These are phyloP conservation scores for Hypercompe scribonia DNA, from an alignment of 2,888 invertebrate species.

Conservation along the genomic window DNA sequence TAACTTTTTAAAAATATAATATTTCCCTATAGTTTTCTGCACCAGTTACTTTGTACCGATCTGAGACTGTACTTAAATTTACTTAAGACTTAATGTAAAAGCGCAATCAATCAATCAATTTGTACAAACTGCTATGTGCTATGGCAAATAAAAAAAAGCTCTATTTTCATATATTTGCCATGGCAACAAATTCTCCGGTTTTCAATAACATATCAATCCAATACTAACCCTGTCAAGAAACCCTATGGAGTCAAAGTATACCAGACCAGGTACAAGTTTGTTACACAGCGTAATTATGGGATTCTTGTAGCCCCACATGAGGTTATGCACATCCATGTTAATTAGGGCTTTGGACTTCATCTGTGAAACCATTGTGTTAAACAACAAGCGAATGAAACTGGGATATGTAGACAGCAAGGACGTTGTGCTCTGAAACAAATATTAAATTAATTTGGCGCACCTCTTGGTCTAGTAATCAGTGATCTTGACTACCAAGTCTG, in stretches of 20 bases:
- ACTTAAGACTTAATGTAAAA: too few relatives aligned
- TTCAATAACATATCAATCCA: not conserved
- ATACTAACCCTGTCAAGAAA: constrained; percentile 89
- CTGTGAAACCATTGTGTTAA: constrained; percentile 85
- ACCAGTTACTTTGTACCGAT: too few relatives aligned
- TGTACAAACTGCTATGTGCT: too few relatives aligned
- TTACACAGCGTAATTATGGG: constrained; percentile 42
- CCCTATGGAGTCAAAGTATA: constrained; percentile 91
- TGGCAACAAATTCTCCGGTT: too few relatives aligned
- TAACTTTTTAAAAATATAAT: too few relatives aligned
- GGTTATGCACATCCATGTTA: constrained; percentile 32
- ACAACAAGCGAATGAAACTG: constrained; percentile 85
- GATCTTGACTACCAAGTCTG: not conserved
- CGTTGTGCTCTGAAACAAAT: constrained; percentile 51
- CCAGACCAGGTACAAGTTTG: constrained; percentile 85
- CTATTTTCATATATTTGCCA: too few relatives aligned
- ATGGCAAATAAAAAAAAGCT: too few relatives aligned
- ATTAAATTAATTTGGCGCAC: not conserved
- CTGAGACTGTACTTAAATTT: too few relatives aligned
- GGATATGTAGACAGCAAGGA: constrained; percentile 84
- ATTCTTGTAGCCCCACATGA: constrained; percentile 48
- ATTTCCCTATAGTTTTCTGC: too few relatives aligned
- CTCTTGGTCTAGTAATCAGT: not conserved
- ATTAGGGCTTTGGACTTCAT: constrained; percentile 87
- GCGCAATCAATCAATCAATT: too few relatives aligned